Conservation (phyloP, 2,113 vertebrate species). For the Leucopsar rothschildi region DNA sequence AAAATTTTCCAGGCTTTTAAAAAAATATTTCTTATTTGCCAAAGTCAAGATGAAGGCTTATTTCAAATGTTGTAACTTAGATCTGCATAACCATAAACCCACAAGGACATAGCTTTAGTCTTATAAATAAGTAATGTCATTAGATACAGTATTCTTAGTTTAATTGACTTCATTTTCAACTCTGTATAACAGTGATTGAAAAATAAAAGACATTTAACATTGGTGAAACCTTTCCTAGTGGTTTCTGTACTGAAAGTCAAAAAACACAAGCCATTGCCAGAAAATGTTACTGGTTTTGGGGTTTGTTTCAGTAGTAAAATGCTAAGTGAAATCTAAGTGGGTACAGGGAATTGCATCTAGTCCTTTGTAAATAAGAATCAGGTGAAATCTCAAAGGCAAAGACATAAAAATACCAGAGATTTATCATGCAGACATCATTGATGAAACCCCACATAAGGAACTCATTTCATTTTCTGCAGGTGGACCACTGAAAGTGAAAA, state of each 20-base stretch:
- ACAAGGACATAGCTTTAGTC: neutral
- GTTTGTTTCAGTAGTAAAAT: neutral
- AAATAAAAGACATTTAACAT: slow-evolving; percentile 35
- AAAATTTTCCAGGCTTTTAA: neutral
- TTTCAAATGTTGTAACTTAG: neutral
- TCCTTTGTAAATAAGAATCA: neutral
- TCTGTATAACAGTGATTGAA: neutral
- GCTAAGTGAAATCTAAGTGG: neutral
- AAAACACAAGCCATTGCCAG: neutral
- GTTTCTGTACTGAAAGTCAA: neutral
- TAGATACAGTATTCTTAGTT: neutral
- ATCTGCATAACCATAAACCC: neutral
- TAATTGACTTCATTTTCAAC: neutral
- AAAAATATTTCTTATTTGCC: neutral
- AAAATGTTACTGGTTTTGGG: neutral
- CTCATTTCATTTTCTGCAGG: neutral
- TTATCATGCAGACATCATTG: neutral
- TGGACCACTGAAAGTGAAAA: neutral
- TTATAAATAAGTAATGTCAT: slow-evolving; percentile 10
- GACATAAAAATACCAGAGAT: neutral
- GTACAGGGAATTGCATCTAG: neutral
- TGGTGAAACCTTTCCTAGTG: neutral
- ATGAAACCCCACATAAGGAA: neutral
- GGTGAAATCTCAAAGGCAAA: neutral
- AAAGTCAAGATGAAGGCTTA: neutral